These are phyloP conservation scores for Blastobasis adustella DNA, from an alignment of 2,888 invertebrate species.

Conservation along the genomic window DNA sequence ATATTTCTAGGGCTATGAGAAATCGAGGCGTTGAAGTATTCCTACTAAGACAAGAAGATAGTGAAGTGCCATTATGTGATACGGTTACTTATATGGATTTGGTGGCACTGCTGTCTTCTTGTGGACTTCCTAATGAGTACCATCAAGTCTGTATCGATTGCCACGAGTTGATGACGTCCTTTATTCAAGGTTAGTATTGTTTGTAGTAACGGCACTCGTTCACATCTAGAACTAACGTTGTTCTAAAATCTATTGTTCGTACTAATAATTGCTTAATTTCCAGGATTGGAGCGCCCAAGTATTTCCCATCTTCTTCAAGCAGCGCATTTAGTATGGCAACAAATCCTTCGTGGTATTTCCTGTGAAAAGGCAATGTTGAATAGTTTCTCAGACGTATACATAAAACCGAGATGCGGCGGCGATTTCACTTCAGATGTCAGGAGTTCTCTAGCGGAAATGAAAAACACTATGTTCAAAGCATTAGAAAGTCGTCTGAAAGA, in stretches of 20 bases:
- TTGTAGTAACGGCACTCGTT: too few relatives aligned
- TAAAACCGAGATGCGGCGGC: conserved; percentile 66
- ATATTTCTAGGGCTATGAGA: conserved; percentile 98
- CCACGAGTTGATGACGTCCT: conserved; percentile 57
- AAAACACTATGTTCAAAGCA: conserved; percentile 58
- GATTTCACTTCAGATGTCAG: conserved; percentile 47
- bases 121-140: conserved; percentile 50
- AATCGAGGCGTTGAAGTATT: conserved; percentile 96
- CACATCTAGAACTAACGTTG: too few relatives aligned
- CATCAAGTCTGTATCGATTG: conserved; percentile 48
- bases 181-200: conserved; percentile 48
- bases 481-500: conserved; percentile 31
- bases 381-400: conserved; percentile 80
- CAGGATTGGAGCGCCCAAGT: conserved; percentile 76
- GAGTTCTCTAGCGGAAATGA: conserved; percentile 62
- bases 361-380: conserved; percentile 70
- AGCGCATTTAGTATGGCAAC: conserved; percentile 78
- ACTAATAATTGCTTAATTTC: conserved; percentile 17
- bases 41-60: conserved; percentile 47
- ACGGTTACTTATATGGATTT: conserved; percentile 58
- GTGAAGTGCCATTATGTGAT: conserved; percentile 39
- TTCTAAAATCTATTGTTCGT: conserved; percentile 1
- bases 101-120: conserved; percentile 51
- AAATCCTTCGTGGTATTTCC: conserved; percentile 76
- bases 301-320: conserved; percentile 79